phyloP scores from a whole-genome alignment of 2,113 vertebrate genomes.

The Pollimyrus isidori region DNA sequence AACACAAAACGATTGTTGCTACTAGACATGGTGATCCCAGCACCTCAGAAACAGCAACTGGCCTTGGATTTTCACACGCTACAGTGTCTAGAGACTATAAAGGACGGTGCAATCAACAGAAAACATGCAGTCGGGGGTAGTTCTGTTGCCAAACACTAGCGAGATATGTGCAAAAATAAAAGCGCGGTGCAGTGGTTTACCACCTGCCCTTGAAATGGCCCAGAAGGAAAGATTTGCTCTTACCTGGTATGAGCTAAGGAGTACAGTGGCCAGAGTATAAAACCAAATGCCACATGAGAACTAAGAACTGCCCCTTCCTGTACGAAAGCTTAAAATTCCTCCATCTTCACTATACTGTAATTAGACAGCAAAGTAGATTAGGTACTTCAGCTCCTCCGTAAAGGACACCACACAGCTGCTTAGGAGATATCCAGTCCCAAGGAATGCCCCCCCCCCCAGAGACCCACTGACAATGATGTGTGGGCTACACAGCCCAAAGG shows the following conservation, averaged over 20 bases:
- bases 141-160: background rate
- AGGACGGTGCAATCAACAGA: background rate
- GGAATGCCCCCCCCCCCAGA: background rate
- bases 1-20: background rate
- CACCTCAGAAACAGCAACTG: background rate
- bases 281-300: background rate
- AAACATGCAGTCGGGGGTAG: background rate
- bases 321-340: background rate
- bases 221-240: background rate
- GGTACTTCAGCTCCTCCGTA: background rate
- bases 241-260: background rate
- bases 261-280: background rate
- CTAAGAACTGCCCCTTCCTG: background rate
- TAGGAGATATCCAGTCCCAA: background rate
- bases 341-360: background rate
- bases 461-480: background rate
- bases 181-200: background rate
- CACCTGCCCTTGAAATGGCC: background rate
- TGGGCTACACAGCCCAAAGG: background rate
- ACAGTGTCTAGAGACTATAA: background rate
- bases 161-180: background rate
- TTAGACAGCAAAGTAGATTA: conserved; percentile 15
- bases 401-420: background rate
- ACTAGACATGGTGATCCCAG: background rate
- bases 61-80: background rate